Base-by-base conservation (phyloP, 2,888 invertebrate genomes). In the Thera obeliscata region DNA sequence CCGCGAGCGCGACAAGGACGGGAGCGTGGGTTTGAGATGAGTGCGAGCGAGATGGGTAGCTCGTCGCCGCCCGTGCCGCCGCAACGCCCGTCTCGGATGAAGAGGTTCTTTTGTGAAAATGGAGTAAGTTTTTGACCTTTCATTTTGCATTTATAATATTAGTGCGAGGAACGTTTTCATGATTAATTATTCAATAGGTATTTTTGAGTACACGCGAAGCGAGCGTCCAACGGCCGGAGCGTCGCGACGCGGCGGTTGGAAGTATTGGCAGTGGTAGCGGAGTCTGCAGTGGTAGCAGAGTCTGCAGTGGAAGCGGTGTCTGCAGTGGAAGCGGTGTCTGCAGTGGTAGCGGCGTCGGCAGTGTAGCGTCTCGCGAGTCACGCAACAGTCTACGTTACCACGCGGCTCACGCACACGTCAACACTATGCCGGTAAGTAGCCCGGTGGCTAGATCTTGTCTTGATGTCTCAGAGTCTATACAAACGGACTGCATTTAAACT, bases 31-130 rank as follows among this genome's bases (percentile, higher is more conserved):
- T 61, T 66, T 2, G 64, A 64, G 8, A 72, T 76, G 64, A 79
- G 79, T 64, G 78, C 73, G 64, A 82, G 80, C 65, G 87, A 79
- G 78, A 79, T 79, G 69, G 83, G 81, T 6, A 81, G 82, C 72
- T 81, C 84, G 5, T 69, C 82, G 5, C 80, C 84, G 55, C 85
- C 88, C 4, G 80, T 78, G 22, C 86, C 86, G 11, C 86, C 86
- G 7, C 76, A 76, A 7, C 76, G 87, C 33, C 55, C 77, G 48
- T 66, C 77, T 22, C 80, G 76, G 70, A 86, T 84, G 73, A 85
- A 79, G 63, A 66, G 43, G 36, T 59, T 12, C 22, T 60, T 62
- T 38, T 74, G 64, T 71, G 75, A 64, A 4, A 75, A 80, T 50
- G 74, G 68, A 55, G 87, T 88, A 65, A 78, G 64, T 46, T 41